Evolutionary conservation across 2,113 vertebrate species (phyloP).

Genomic region (Aplodontia rufa): DNA sequence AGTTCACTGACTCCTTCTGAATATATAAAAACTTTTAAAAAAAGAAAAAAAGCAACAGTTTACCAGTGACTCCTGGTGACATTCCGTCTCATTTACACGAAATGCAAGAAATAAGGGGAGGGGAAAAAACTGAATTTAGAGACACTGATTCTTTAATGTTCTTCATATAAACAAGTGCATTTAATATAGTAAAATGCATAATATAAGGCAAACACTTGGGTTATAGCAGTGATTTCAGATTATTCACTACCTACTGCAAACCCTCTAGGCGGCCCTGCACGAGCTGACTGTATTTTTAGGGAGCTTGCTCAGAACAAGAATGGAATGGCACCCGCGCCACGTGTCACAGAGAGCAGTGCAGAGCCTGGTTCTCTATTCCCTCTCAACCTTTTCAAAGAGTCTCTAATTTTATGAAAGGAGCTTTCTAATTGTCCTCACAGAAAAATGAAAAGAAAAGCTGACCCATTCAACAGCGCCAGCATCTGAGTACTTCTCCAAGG

Average conservation of each 20-base stretch:
- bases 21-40: not conserved
- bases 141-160: not conserved
- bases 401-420: not conserved
- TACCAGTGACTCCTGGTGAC: not conserved
- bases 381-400: not conserved
- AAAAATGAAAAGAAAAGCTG: not conserved
- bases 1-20: not conserved
- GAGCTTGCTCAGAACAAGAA: not conserved
- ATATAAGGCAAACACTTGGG: not conserved
- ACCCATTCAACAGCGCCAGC: not conserved
- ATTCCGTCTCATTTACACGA: not conserved
- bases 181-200: not conserved
- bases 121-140: not conserved
- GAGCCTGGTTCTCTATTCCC: not conserved
- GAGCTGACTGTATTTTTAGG: slow-evolving; percentile 37
- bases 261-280: not conserved
- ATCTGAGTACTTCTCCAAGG: not conserved
- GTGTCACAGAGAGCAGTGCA: not conserved
- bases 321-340: not conserved
- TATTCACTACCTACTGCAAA: not conserved
- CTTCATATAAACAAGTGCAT: not conserved
- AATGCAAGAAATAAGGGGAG: not conserved
- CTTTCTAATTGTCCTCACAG: not conserved
- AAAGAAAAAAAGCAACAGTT: not conserved
- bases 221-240: not conserved